Conservation (phyloP, 2,888 invertebrate species). For the Macrophya alboannulata region DNA sequence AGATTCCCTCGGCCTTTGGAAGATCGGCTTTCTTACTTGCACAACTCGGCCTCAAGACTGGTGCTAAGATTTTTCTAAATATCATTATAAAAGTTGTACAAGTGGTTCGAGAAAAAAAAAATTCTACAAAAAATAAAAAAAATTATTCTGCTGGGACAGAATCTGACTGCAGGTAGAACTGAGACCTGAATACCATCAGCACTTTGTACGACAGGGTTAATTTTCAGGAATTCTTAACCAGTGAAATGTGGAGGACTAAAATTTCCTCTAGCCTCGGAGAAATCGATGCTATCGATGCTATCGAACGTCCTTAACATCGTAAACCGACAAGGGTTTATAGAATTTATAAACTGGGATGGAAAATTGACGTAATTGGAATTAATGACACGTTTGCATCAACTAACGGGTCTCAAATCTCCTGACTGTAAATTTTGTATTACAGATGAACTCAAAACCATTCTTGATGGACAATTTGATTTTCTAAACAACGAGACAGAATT, state of each 20-base stretch:
- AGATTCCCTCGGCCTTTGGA: slow-evolving; percentile 39
- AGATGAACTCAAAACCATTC: background rate
- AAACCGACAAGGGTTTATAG: background rate
- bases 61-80: background rate
- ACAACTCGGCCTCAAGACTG: background rate
- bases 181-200: background rate
- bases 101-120: background rate
- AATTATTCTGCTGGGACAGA: background rate
- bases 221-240: background rate
- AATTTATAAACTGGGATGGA: background rate
- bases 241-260: background rate
- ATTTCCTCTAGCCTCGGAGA: background rate
- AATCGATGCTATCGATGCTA: background rate
- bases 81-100: slow-evolving; percentile 4
- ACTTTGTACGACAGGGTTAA: background rate
- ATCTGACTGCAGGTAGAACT: background rate
- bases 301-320: background rate
- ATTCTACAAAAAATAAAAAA: no score
- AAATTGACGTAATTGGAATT: background rate
- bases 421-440: background rate
- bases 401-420: background rate
- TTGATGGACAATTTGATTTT: background rate
- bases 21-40: slow-evolving; percentile 30
- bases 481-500: no score
- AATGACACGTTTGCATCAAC: background rate